Evolutionary conservation across 2,888 invertebrate genomes (phyloP), one percentile per base, ranked within the genome.

Genomic region (Thyatira batis): DNA sequence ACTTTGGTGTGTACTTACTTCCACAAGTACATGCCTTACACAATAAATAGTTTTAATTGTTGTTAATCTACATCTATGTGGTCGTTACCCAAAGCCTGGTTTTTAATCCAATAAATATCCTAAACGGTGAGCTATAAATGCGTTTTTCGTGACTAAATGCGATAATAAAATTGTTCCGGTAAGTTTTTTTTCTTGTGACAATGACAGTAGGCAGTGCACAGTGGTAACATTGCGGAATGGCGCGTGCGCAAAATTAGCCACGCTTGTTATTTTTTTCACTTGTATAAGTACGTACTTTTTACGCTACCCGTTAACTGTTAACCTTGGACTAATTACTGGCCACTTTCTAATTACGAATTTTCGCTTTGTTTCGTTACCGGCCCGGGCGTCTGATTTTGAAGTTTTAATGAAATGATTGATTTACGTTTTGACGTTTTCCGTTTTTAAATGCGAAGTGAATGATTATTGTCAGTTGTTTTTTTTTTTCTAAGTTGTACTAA

Each of bases 241-340:
- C 80, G 74, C 82, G 86, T 81, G 83, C 77, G 62, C 52, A 10
- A 55, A 74, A 76, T 84, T 78, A 69, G 82, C 73, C 76, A 81
- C 79, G 85, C 78, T 58, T 78, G 13, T 25, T 27, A 44, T 20
- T 6, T 63, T 78, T 81, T 82, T 82, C n/a, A n/a, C n/a, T n/a
- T n/a, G n/a, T 39, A n/a, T 17, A 39, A 78, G 70, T 67, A 63
- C n/a, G 59, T 55, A 72, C 66, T 82, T 83, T 85, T 85, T 81
- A 78, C 67, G 55, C 60, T 69, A 65, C 73, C 70, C 60, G 69
- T 67, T 76, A 79, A 83, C 89, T 89, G 69, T 67, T 76, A 79
- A 83, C 89, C 89, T 89, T 89, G 89, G 66, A 76, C 87, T 82
- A 82, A 85, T 85, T 87, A 78, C 53, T 68, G 58, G 58, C 64